These are phyloP conservation scores for Chaunax sp. DNA, from an alignment of 2,797 vertebrate species.

Conservation along the genomic window DNA sequence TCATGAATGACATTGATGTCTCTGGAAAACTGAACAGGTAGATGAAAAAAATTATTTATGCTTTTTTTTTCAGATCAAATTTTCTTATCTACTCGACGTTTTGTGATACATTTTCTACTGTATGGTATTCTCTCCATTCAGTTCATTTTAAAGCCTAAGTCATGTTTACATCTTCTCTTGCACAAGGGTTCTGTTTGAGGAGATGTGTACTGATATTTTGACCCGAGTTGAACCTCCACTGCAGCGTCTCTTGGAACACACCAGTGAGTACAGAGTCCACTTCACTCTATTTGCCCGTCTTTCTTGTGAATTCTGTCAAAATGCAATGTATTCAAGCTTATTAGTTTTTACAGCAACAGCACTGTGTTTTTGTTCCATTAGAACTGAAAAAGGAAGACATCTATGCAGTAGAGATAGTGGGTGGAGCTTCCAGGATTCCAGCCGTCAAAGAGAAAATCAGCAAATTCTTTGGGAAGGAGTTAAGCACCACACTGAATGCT, in stretches of 20 bases:
- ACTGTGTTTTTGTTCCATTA: conserved; percentile 58
- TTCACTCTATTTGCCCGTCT: not conserved
- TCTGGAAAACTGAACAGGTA: conserved; percentile 94
- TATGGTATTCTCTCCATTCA: too few relatives aligned
- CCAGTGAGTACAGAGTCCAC: conserved; percentile 86
- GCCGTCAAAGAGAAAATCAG: conserved; percentile 95
- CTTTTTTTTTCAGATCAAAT: not conserved
- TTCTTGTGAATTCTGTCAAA: not conserved
- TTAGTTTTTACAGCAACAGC: not conserved
- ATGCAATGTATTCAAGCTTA: not conserved
- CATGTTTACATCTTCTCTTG: conserved; percentile 25
- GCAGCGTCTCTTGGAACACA: conserved; percentile 91
- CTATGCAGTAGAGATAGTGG: conserved; percentile 97
- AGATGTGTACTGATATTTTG: conserved; percentile 91
- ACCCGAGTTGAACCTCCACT: conserved; percentile 92
- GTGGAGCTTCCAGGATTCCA: conserved; percentile 96
- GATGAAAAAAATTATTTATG: not conserved
- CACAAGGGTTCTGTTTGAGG: conserved; percentile 90
- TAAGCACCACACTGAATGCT: conserved; percentile 95
- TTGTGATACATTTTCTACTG: not conserved
- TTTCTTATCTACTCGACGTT: not conserved
- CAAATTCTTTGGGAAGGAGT: conserved; percentile 96
- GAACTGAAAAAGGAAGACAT: conserved; percentile 96
- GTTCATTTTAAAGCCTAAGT: not conserved
- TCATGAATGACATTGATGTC: conserved; percentile 99